These are phyloP conservation scores for Ptilorrhoa leucosticta DNA, from an alignment of 2,113 vertebrate species.

Conservation along the genomic window DNA sequence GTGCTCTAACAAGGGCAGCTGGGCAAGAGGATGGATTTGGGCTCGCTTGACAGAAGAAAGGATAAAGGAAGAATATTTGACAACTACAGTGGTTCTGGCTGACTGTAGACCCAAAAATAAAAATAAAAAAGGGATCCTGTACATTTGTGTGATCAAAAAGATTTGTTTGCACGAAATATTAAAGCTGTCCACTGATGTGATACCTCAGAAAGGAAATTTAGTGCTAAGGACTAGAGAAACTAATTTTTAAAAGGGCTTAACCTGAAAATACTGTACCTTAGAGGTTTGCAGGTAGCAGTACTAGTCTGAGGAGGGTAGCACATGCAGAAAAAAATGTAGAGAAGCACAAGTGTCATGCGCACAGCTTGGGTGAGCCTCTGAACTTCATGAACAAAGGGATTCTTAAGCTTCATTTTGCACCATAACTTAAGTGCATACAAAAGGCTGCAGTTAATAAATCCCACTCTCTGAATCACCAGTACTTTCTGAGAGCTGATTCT, in stretches of 20 bases:
- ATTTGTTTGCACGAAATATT: not conserved
- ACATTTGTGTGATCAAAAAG: not conserved
- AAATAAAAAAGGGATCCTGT: not conserved
- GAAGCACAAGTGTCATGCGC: not conserved
- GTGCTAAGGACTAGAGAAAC: not conserved
- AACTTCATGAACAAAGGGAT: not conserved
- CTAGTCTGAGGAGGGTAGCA: not conserved
- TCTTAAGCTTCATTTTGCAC: not conserved
- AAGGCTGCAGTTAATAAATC: conserved; percentile 27
- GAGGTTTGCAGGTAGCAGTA: not conserved
- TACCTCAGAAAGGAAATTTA: not conserved
- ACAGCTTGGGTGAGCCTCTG: not conserved
- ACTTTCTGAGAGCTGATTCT: not conserved
- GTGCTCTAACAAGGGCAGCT: not conserved
- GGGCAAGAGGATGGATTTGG: not conserved
- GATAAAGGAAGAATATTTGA: not conserved
- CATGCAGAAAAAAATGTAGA: not conserved
- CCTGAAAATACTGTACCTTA: not conserved
- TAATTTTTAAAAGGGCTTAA: not conserved
- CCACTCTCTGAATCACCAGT: conserved; percentile 5
- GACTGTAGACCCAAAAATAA: not conserved
- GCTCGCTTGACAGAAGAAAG: not conserved
- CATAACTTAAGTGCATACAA: not conserved
- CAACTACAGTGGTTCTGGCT: not conserved
- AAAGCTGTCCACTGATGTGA: not conserved